A percentile compares a stretch with the other conserved stretches of the same genome.
These are phyloP conservation scores for Brachyopa scutellaris DNA, from an alignment of 2,888 invertebrate species.

Conservation along the genomic window DNA sequence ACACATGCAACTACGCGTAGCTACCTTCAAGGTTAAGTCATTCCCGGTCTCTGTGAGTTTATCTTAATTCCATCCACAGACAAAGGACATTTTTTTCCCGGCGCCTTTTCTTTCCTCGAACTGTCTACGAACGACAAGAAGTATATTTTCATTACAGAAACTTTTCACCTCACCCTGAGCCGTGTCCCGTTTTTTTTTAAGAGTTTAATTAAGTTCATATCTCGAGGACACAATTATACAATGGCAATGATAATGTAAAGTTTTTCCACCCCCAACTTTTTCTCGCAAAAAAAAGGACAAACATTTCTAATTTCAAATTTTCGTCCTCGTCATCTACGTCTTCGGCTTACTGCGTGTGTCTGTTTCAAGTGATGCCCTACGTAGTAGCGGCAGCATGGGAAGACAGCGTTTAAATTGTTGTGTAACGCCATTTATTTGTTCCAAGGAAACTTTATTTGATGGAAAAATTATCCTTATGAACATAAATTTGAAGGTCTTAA, in stretches of 20 bases:
- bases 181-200: neutral
- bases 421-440: conserved; percentile 27
- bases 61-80: conserved; percentile 3
- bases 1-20: conserved; percentile 33
- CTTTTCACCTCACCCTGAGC: neutral
- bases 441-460: conserved; percentile 37
- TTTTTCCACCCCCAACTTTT: neutral
- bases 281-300: neutral
- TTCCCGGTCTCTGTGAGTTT: neutral
- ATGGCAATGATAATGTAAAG: conserved; percentile 49
- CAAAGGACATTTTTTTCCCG: conserved; percentile 9
- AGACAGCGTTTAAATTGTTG: conserved; percentile 29
- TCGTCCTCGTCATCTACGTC: neutral
- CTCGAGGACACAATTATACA: conserved; percentile 67
- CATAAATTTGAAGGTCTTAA: conserved; percentile 34
- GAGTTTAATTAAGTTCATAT: conserved; percentile 68
- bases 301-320: conserved; percentile 39
- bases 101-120: neutral
- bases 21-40: conserved; percentile 20
- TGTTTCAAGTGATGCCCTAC: neutral
- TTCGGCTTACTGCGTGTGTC: no score
- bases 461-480: conserved; percentile 41
- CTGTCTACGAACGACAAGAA: conserved; percentile 1
- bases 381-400: neutral
- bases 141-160: conserved; percentile 26